Evolutionary conservation across 1,140 invertebrate species (phyloP).

Genomic region (Drosophila erecta): DNA sequence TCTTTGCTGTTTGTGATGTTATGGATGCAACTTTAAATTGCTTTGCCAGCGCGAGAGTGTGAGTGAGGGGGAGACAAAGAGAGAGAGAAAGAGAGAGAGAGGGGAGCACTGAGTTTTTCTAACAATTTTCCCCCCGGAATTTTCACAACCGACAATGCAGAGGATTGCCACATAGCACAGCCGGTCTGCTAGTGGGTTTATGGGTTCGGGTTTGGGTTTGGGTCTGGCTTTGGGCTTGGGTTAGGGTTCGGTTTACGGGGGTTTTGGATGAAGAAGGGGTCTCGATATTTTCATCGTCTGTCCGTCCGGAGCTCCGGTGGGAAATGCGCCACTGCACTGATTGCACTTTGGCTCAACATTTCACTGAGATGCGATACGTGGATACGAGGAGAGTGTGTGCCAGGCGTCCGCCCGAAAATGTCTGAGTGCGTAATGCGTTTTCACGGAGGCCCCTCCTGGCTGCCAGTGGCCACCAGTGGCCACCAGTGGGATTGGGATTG

Average conservation of each 20-base stretch:
- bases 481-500: neutral
- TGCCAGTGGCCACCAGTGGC: neutral
- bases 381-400: constrained; percentile 1
- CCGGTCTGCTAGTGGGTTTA: constrained; percentile 7
- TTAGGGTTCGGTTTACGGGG: neutral
- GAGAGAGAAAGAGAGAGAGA: neutral
- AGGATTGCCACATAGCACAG: constrained; percentile 55
- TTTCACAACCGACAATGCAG: constrained; percentile 62
- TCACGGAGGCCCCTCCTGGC: constrained; percentile 33
- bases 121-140: constrained; percentile 34
- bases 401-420: constrained; percentile 51
- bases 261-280: constrained; percentile 5
- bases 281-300: constrained; percentile 54
- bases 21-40: constrained; percentile 82
- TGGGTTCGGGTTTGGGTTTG: neutral
- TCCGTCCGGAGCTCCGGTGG: constrained; percentile 61
- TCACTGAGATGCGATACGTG: constrained; percentile 56
- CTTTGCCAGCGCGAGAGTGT: constrained; percentile 52
- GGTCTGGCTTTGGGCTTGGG: constrained; percentile 3
- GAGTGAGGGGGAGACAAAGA: neutral
- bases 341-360: constrained; percentile 80
- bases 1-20: constrained; percentile 64
- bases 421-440: constrained; percentile 81
- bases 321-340: constrained; percentile 80
- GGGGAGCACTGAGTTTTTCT: constrained; percentile 59